Evolutionary conservation across 2,797 vertebrate species (phyloP), one percentile per base, ranked within the genome.

Genomic region (Podarcis lilfordi): DNA sequence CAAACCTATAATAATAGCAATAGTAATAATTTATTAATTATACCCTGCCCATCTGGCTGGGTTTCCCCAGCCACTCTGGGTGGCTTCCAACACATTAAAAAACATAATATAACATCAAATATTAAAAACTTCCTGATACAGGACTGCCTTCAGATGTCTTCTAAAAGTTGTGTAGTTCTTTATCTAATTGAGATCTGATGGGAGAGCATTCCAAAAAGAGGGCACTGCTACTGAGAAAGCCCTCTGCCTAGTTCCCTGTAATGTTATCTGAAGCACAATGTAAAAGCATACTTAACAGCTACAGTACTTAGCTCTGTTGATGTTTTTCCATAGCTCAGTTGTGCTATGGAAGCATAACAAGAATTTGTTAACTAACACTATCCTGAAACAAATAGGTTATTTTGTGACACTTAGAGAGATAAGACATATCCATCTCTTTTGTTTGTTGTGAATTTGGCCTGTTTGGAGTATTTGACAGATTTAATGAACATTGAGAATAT

Each of bases 321-420:
- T 80, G 6, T 15, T 80, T 80, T 80, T 23, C 37, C 25, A 7
- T 25, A 13, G 35, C 3, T 43, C 88, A 91, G 21, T 8, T 87
- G 82, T 94, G 61, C 92, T 96, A 89, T 92, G 93, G 89, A 92
- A 84, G 93, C 88, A 91, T 79, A 88, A 94, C 68, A 91, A 37
- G 66, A 92, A 81, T 10, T 71, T 94, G 87, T 87, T 72, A 89
- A 88, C 89, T 85, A 77, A 71, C 2, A 10, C 4, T 29, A 23
- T 90, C 40, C 76, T 81, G 69, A 81, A 15, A 71, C 27, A 76
- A 91, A 90, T 72, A 84, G 75, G 43, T 90, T 50, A 61, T 82
- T n/a, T 80, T 88, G 76, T 84, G 29, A 84, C 4, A 72, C 91
- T 92, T 93, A 82, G 80, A 0, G 29, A 5, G 61, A 89, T 90